Evolutionary conservation across 2,797 vertebrate genomes (phyloP).

Genomic region (Clarias laeviceps): DNA sequence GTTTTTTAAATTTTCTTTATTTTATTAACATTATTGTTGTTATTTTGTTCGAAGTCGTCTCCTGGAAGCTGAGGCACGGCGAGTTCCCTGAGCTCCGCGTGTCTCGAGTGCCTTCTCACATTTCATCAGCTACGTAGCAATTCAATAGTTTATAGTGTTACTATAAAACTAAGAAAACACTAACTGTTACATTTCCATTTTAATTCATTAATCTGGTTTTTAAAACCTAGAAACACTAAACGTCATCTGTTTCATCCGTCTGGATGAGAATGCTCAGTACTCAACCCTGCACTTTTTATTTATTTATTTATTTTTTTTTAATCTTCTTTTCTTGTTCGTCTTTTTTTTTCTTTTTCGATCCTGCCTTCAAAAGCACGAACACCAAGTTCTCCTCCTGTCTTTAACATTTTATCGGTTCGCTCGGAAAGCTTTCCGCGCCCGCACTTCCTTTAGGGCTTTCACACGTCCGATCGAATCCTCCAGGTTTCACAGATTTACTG

Average conservation of each 20-base stretch:
- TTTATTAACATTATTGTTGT: too few species aligned
- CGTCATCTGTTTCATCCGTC: background rate
- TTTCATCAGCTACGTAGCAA: background rate
- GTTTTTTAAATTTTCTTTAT: background rate
- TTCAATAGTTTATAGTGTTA: background rate
- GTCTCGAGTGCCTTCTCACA: conserved; percentile 4
- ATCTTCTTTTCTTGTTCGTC: background rate
- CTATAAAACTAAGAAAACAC: background rate
- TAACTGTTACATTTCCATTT: background rate
- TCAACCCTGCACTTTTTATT: background rate
- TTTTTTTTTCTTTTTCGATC: background rate
- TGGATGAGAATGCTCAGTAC: conserved; percentile 2
- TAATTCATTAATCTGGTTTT: background rate
- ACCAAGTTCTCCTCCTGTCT: conserved; percentile 2
- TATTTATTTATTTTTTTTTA: background rate
- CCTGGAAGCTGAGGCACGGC: background rate
- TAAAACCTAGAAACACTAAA: background rate
- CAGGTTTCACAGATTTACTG: conserved; percentile 24
- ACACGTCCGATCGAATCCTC: background rate
- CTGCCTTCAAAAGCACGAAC: background rate
- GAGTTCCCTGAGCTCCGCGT: background rate
- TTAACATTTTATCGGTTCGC: background rate
- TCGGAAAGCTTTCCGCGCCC: background rate
- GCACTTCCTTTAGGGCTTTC: background rate
- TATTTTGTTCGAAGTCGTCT: background rate